These are phyloP conservation scores for Drosophila parthenogenetica DNA, from an alignment of 2,888 invertebrate genomes.

Conservation along the genomic window DNA sequence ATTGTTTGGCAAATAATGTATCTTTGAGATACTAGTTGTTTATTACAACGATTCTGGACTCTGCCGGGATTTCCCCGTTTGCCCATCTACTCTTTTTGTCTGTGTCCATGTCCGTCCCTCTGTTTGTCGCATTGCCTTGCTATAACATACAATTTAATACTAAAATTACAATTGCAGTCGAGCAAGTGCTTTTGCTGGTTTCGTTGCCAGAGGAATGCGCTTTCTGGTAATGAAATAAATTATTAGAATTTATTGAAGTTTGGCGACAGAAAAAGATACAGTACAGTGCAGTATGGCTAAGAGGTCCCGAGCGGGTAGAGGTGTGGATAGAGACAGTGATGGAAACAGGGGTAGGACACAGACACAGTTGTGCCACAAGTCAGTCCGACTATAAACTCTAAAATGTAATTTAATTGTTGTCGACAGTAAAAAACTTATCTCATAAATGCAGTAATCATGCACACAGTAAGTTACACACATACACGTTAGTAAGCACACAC, in stretches of 20 bases:
- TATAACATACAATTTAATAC: conserved; percentile 33
- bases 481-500: conserved; percentile 5
- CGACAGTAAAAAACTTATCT: conserved; percentile 68
- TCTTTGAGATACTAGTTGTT: conserved; percentile 11
- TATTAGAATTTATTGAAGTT: conserved; percentile 71
- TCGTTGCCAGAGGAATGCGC: conserved; percentile 22
- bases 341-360: conserved; percentile 1
- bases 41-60: conserved; percentile 12
- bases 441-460: conserved; percentile 71
- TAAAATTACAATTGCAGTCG: conserved; percentile 43
- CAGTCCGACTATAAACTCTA: conserved; percentile 62
- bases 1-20: conserved; percentile 26
- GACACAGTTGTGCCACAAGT: background rate
- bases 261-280: conserved; percentile 45
- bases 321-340: conserved; percentile 1
- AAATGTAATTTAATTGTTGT: conserved; percentile 76
- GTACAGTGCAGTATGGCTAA: conserved; percentile 25
- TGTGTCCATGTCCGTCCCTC: background rate
- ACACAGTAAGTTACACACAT: conserved; percentile 14
- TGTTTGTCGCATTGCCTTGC: conserved; percentile 22
- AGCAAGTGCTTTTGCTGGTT: background rate
- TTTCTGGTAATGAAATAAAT: conserved; percentile 64
- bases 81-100: background rate
- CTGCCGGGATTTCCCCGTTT: background rate
- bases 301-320: conserved; percentile 9